Evolutionary conservation across 35 echinoderm and acorn worm species (phyloP).

Genomic region (Chiridota heheva): DNA sequence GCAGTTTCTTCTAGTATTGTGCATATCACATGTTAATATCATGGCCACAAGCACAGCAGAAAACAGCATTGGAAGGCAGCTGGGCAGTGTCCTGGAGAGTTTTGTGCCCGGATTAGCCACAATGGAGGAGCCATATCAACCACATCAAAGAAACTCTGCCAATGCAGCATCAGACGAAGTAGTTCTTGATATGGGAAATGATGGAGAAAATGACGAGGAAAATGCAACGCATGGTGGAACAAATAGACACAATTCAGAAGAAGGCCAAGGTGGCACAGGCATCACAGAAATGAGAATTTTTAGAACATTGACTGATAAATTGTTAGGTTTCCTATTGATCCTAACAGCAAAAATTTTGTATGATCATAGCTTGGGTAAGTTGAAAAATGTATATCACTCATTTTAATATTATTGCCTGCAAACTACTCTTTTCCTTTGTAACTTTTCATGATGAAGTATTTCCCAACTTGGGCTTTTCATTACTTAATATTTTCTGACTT

Average conservation of each 20-base stretch:
- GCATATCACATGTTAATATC: too few species aligned
- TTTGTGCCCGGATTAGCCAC: conserved; percentile 60
- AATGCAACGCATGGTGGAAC: background rate
- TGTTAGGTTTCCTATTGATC: conserved; percentile 49
- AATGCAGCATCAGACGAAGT: conserved; percentile 1
- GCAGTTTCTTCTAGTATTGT: too few species aligned
- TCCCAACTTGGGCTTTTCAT: too few species aligned
- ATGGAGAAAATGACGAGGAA: conserved; percentile 2
- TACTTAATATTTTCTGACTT: background rate
- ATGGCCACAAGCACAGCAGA: too few species aligned
- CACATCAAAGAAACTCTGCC: background rate
- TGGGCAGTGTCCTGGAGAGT: conserved; percentile 42
- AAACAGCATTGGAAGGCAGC: conserved; percentile 11
- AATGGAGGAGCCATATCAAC: conserved; percentile 53
- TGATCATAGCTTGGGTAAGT: conserved; percentile 68
- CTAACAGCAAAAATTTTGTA: conserved; percentile 47
- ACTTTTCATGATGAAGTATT: background rate
- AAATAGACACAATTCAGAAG: background rate
- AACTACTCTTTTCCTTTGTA: background rate
- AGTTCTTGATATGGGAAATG: conserved; percentile 45
- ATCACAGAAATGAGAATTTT: conserved; percentile 16
- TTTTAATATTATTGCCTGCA: background rate
- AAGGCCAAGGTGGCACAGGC: background rate
- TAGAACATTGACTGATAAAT: conserved; percentile 35
- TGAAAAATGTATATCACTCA: background rate